Conservation (phyloP, 1,140 invertebrate genomes). For the Pentalonia nigronervosa region DNA sequence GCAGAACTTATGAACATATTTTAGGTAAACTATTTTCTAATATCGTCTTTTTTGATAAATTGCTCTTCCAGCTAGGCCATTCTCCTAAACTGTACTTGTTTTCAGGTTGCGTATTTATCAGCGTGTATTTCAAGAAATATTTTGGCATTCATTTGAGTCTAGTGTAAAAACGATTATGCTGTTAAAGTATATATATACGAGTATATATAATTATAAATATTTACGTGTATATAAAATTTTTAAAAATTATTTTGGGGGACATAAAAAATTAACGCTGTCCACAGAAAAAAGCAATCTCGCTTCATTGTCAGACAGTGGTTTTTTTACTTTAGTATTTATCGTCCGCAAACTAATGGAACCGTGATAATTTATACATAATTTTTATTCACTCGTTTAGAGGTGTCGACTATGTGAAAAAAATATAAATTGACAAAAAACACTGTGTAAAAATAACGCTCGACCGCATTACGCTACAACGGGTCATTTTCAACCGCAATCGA, state of each 20-base stretch:
- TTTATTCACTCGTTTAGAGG: neutral
- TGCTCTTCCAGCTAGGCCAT: neutral
- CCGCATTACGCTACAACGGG: slow-evolving; percentile 39
- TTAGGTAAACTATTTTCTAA: neutral
- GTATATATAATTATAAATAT: neutral
- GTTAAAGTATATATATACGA: neutral
- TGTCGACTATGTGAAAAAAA: slow-evolving; percentile 35
- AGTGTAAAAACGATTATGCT: neutral
- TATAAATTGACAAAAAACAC: slow-evolving; percentile 21
- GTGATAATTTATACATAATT: slow-evolving; percentile 15
- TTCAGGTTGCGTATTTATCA: neutral
- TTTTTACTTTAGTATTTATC: slow-evolving; percentile 23
- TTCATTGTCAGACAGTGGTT: neutral
- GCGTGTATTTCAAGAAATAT: neutral
- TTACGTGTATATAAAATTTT: neutral
- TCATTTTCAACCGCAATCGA: slow-evolving; percentile 53
- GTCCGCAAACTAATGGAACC: slow-evolving; percentile 19
- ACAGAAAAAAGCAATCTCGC: slow-evolving; percentile 23
- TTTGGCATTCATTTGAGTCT: neutral
- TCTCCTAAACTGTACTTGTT: neutral
- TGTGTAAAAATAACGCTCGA: slow-evolving; percentile 30
- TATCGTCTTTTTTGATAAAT: neutral
- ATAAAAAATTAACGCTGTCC: slow-evolving; percentile 18
- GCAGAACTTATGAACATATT: neutral
- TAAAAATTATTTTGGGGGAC: neutral